phyloP scores from a whole-genome alignment of 2,113 vertebrate species.

The Cephalopterus ornatus region DNA sequence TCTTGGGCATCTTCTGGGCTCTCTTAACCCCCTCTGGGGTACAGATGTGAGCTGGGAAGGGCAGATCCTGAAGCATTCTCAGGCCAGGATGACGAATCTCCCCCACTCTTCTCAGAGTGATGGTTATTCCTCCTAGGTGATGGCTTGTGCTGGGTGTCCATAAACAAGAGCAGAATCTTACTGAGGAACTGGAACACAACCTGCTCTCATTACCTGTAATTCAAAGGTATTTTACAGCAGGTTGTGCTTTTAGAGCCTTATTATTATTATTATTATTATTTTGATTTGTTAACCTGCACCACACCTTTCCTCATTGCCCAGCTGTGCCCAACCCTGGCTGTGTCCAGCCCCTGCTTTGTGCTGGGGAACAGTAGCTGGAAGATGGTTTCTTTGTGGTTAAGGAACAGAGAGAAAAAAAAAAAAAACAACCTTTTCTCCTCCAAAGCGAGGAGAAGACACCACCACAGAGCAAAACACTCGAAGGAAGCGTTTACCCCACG shows the following conservation, averaged over 20 bases:
- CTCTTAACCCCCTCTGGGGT: neutral
- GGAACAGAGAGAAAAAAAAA: neutral
- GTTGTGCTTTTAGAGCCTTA: neutral
- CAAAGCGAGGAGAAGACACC: neutral
- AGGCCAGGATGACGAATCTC: neutral
- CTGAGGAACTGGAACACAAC: neutral
- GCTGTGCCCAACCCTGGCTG: neutral
- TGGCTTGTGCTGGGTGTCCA: neutral
- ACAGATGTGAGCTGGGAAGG: neutral
- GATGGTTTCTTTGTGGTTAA: neutral
- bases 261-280: neutral
- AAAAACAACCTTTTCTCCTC: neutral
- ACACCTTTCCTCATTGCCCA: neutral
- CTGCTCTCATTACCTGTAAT: neutral
- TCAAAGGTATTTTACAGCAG: neutral
- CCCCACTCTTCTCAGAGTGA: accelerated
- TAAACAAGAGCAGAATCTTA: neutral
- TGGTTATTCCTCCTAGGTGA: neutral
- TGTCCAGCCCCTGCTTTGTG: neutral
- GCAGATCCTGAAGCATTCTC: neutral
- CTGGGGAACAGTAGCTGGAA: neutral
- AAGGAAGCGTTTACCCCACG: neutral
- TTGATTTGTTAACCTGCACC: neutral
- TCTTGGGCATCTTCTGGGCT: neutral
- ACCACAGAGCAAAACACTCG: neutral